Conservation (phyloP, 2,797 vertebrate species). For the Sebastes hubbsi region DNA sequence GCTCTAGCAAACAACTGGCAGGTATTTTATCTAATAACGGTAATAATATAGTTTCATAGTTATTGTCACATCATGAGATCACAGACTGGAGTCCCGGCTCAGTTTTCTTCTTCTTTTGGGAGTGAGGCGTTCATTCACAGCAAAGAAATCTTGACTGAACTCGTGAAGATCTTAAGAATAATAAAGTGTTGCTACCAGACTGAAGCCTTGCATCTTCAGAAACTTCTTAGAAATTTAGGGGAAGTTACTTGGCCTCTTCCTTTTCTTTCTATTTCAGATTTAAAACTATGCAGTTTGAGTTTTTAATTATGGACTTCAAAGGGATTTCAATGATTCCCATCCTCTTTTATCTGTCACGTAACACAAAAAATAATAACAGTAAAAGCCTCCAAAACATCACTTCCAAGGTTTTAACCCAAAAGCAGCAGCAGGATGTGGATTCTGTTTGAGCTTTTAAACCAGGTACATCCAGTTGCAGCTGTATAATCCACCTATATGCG, state of each 20-base stretch:
- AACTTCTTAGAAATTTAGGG: background rate
- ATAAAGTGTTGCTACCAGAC: slow-evolving; percentile 17
- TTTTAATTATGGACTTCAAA: background rate
- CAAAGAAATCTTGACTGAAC: slow-evolving; percentile 9
- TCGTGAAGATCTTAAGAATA: slow-evolving; percentile 20
- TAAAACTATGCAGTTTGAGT: background rate
- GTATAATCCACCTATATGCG: slow-evolving; percentile 38
- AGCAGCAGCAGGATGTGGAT: slow-evolving; percentile 18
- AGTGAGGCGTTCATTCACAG: background rate
- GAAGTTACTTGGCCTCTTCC: background rate
- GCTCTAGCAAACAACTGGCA: background rate
- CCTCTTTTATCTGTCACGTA: background rate
- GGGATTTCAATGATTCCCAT: background rate
- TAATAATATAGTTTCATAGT: background rate
- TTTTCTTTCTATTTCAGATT: background rate
- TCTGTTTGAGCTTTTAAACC: slow-evolving; percentile 38
- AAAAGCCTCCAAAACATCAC: background rate
- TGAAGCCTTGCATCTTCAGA: slow-evolving; percentile 28
- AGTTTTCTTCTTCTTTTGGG: background rate
- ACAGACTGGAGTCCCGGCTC: background rate
- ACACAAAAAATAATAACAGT: background rate
- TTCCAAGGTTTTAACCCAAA: slow-evolving; percentile 11
- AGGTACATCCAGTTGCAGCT: slow-evolving; percentile 21
- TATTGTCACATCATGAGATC: background rate
- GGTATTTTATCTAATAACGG: background rate